Base-by-base conservation (phyloP, 2,888 invertebrate species). In the Dexiosoma caninum region DNA sequence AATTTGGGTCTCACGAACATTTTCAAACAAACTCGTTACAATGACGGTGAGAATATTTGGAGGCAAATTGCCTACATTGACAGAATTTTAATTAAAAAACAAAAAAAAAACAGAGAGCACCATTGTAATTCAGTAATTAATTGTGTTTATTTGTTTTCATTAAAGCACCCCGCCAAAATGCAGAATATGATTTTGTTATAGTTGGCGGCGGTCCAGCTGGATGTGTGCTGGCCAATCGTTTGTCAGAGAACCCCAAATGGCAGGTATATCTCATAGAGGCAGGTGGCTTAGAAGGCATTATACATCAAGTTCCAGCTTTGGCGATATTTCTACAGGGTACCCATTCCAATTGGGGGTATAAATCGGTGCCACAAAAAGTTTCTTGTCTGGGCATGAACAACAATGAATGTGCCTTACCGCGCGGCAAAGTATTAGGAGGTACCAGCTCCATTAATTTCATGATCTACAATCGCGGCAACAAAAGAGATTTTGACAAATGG, bases 141-240 rank as follows among this genome's bases (percentile, higher is more conserved):
- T 62, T 57, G 40, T 70, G 12, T 70, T 40, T 23, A 0, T 40
- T 37, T 60, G 10, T 70, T 42, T 53, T n/a, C 55, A 96, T 0
- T 95, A 95, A 87, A 98, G 97, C 88, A 93, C 97, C 86, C 92
- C 93, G 57, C 84, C 91, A 86, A 83, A 91, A 86, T 79, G 92
- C 92, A 0, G 92, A 92, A 32, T 96, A 96, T 85, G 95, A 97
- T 88, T 97, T 96, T 86, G 95, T 97, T 81, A 91, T 96, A 51
- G 93, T 97, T 10, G 97, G 97, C 4, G 94, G 94, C 1, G 97
- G 97, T 30, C 96, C 97, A 5, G 96, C 96, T 86, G 96, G 96
- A 51, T 87, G 90, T 81, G 90, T 90, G 2, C 75, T 91, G 30
- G 91, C 91, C 2, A 90, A 90, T 74, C 88, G 91, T 1, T 86